Conservation (phyloP, 64 coral and sea anemone genomes). For the Cladopsammia gracilis region DNA sequence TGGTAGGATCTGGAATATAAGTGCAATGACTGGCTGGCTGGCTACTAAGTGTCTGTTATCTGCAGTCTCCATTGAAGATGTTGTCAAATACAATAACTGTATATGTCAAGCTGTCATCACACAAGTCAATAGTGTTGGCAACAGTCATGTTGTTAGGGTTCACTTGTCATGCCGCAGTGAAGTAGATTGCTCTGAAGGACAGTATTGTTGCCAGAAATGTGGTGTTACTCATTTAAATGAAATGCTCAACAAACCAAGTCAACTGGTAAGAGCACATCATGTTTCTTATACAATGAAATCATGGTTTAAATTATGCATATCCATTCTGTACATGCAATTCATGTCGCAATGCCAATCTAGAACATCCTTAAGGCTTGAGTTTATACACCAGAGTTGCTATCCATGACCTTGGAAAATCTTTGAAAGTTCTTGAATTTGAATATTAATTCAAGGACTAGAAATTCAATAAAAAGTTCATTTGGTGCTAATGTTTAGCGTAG, state of each 20-base stretch:
- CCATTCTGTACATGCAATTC: too few species aligned
- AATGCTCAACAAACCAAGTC: slow-evolving; percentile 30
- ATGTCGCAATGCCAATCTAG: too few species aligned
- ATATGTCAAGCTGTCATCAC: slow-evolving; percentile 76
- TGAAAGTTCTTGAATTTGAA: too few species aligned
- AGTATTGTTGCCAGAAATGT: slow-evolving; percentile 72
- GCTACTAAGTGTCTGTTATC: slow-evolving; percentile 75
- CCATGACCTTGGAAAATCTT: too few species aligned
- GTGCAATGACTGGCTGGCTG: slow-evolving; percentile 86
- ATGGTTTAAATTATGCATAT: too few species aligned
- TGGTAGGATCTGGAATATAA: slow-evolving; percentile 90
- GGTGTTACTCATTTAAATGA: slow-evolving; percentile 45
- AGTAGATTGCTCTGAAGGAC: slow-evolving; percentile 38
- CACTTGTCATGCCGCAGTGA: slow-evolving; percentile 78
- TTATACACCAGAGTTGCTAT: too few species aligned
- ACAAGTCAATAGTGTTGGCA: slow-evolving; percentile 44
- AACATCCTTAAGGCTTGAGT: too few species aligned
- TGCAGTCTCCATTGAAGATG: slow-evolving; percentile 15
- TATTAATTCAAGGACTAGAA: too few species aligned
- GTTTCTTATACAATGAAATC: too few species aligned
- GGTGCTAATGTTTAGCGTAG: too few species aligned
- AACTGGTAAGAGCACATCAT: slow-evolving; percentile 5
- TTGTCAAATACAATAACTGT: slow-evolving; percentile 41
- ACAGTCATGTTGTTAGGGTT: slow-evolving; percentile 24
- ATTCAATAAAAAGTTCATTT: too few species aligned